These are phyloP conservation scores for Eonycteris spelaea DNA, from an alignment of 2,113 vertebrate species.

Conservation along the genomic window DNA sequence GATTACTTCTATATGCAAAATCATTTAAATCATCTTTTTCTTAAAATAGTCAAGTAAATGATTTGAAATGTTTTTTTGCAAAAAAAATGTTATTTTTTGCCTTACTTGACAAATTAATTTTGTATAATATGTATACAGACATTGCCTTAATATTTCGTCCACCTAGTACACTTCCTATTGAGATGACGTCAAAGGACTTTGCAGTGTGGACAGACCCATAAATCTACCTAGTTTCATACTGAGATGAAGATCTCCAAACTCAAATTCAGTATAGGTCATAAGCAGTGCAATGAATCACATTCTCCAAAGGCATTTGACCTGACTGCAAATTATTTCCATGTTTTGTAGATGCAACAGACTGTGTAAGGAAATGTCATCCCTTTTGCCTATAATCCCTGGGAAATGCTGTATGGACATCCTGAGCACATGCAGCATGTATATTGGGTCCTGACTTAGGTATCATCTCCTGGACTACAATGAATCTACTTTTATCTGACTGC, in stretches of 20 bases:
- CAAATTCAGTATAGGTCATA: constrained; percentile 72
- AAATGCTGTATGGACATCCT: background rate
- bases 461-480: background rate
- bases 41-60: background rate
- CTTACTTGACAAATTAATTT: constrained; percentile 48
- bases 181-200: constrained; percentile 75
- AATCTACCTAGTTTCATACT: constrained; percentile 74
- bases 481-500: background rate
- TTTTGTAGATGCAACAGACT: constrained; percentile 60
- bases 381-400: background rate
- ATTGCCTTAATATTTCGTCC: constrained; percentile 33
- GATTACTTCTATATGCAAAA: background rate
- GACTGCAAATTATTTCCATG: constrained; percentile 76
- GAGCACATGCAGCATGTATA: background rate
- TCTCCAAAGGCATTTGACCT: constrained; percentile 73
- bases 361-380: background rate
- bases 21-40: background rate
- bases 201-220: constrained; percentile 69
- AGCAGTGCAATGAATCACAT: constrained; percentile 75
- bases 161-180: constrained; percentile 53
- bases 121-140: background rate
- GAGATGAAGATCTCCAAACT: constrained; percentile 79
- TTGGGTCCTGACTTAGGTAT: background rate
- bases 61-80: background rate
- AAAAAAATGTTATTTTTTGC: background rate